Base-by-base conservation (phyloP, 2,888 invertebrate genomes). In the Caenorhabditis wallacei region DNA sequence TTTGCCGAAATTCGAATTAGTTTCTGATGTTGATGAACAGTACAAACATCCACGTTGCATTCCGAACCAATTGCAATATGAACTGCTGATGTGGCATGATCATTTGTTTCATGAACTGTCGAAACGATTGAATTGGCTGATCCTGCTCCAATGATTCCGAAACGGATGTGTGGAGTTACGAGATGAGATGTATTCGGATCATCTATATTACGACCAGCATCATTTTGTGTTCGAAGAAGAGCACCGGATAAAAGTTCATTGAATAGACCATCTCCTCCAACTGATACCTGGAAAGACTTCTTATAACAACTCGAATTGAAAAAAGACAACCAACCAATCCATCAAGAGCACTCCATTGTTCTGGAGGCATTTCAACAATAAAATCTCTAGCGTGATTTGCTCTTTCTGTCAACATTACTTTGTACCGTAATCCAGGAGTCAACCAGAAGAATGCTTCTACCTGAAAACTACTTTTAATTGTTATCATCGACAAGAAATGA, bases 191-290 rank as follows among this genome's bases (percentile, higher is more conserved):
- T 82, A 40, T 88, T 81, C 11, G 88, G 87, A 72, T 91, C 87
- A 26, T 89, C 86, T 24, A 91, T 89, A 63, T 91, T 88, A 18
- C 88, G 84, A 11, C 78, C 84, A 46, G 64, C 54, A 43, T 76
- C 66, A 16, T 61, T 71, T 71, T 85, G 82, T 74, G 75, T 78
- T n/a, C 78, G 69, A 26, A 84, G 74, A 46, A 83, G 75, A 35
- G 59, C 82, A 2, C 95, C 92, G 0, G 96, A 95, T 85, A 94
- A 91, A 35, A 96, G 94, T 93, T 96, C 96, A 8, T 95, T 95
- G 88, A 96, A 95, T 54, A 96, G 95, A 0, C 96, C 96, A 92
- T 96, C 96, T 0, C 96, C 96, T 0, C 96, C 96, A 10, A 96
- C 95, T 92, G 95, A 95, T 20, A 95, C 95, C 22, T 84, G 24